Conservation (phyloP, 2,888 invertebrate species). For the Trichopoda pennipes region DNA sequence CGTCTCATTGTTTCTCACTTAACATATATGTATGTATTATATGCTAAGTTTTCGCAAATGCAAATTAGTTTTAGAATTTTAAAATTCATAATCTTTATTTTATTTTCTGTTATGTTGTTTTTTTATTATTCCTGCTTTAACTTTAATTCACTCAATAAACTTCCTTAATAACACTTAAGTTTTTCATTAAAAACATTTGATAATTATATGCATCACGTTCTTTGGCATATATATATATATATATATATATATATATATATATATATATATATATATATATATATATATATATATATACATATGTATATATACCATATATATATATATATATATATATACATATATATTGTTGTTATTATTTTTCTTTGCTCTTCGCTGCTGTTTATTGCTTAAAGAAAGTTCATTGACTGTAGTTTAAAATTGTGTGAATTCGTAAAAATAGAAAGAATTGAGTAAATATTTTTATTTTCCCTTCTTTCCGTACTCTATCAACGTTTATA, state of each 20-base stretch:
- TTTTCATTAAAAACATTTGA: conserved; percentile 24
- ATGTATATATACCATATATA: background rate
- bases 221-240: conserved; percentile 3
- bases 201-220: conserved; percentile 49
- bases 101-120: background rate
- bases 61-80: no score
- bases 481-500: background rate
- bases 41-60: background rate
- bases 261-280: conserved; percentile 10
- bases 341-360: conserved; percentile 7
- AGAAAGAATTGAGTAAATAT: conserved; percentile 1
- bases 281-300: background rate
- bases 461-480: background rate
- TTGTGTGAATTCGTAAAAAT: conserved; percentile 39
- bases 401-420: conserved; percentile 57
- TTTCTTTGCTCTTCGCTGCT: conserved; percentile 27
- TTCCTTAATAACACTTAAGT: conserved; percentile 4
- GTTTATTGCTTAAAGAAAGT: conserved; percentile 30
- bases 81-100: background rate
- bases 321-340: background rate
- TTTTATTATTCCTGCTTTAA: background rate
- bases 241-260: background rate
- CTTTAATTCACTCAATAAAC: background rate
- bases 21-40: no score
- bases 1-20: no score